Evolutionary conservation across 2,797 vertebrate species (phyloP).

Genomic region (Enteromius treurensis): DNA sequence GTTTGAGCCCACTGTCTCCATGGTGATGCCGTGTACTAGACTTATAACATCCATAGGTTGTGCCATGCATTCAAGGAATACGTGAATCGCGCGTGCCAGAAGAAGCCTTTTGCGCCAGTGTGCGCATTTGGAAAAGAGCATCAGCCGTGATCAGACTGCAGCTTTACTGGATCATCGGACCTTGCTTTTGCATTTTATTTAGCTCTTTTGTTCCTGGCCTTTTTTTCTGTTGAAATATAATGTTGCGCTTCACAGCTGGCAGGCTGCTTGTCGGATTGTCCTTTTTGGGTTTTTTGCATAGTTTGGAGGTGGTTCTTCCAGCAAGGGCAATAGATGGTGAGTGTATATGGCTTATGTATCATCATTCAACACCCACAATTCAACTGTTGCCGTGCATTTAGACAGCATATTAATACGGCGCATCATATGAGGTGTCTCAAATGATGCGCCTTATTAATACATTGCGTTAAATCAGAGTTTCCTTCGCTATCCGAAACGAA

Average conservation of each 20-base stretch:
- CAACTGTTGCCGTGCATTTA: conserved; percentile 35
- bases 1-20: conserved; percentile 58
- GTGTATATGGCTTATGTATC: conserved; percentile 50
- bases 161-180: conserved; percentile 44
- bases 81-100: conserved; percentile 66
- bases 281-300: conserved; percentile 77
- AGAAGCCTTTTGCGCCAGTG: conserved; percentile 68
- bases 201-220: conserved; percentile 58
- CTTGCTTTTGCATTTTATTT: conserved; percentile 57
- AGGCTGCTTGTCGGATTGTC: conserved; percentile 73
- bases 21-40: conserved; percentile 60
- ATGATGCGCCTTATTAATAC: too few species aligned
- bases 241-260: conserved; percentile 72
- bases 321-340: conserved; percentile 78
- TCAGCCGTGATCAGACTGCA: conserved; percentile 34
- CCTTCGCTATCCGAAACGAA: background rate
- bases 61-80: conserved; percentile 72
- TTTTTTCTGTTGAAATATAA: conserved; percentile 62
- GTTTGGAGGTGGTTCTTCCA: conserved; percentile 74
- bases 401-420: too few species aligned
- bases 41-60: conserved; percentile 63
- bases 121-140: conserved; percentile 48
- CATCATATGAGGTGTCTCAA: background rate
- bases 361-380: conserved; percentile 27
- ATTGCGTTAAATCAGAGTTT: background rate